Conservation (phyloP, 2,888 invertebrate genomes). For the Phaonia tiefii region DNA sequence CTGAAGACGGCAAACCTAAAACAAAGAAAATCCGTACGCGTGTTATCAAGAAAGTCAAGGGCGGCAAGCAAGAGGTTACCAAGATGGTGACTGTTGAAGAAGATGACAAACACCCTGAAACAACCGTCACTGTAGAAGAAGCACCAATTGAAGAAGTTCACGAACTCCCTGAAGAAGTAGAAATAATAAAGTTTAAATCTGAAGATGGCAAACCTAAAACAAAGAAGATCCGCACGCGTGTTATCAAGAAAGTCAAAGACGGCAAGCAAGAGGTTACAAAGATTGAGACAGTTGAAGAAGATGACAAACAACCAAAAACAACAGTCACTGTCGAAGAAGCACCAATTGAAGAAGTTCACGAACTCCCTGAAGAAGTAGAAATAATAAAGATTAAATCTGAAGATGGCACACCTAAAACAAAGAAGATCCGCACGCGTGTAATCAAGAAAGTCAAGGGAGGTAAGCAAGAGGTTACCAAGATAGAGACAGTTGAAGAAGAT, state of each 20-base stretch:
- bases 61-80: constrained; percentile 70
- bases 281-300: constrained; percentile 62
- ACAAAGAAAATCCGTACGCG: constrained; percentile 70
- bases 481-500: constrained; percentile 60
- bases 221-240: constrained; percentile 65
- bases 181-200: constrained; percentile 48
- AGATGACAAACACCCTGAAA: constrained; percentile 69
- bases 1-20: constrained; percentile 69
- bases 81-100: constrained; percentile 71
- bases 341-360: constrained; percentile 41
- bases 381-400: constrained; percentile 50
- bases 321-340: constrained; percentile 54
- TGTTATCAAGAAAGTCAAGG: constrained; percentile 70
- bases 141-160: constrained; percentile 41
- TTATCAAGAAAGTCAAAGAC: constrained; percentile 67
- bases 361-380: constrained; percentile 55
- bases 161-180: constrained; percentile 61
- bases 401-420: constrained; percentile 58
- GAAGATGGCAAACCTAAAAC: constrained; percentile 51
- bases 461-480: constrained; percentile 61
- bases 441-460: constrained; percentile 62
- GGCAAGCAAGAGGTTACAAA: constrained; percentile 66
- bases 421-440: constrained; percentile 56
- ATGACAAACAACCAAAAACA: constrained; percentile 54
- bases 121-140: constrained; percentile 60